phyloP scores from a whole-genome alignment of 2,113 vertebrate species.

The Salvelinus alpinus region DNA sequence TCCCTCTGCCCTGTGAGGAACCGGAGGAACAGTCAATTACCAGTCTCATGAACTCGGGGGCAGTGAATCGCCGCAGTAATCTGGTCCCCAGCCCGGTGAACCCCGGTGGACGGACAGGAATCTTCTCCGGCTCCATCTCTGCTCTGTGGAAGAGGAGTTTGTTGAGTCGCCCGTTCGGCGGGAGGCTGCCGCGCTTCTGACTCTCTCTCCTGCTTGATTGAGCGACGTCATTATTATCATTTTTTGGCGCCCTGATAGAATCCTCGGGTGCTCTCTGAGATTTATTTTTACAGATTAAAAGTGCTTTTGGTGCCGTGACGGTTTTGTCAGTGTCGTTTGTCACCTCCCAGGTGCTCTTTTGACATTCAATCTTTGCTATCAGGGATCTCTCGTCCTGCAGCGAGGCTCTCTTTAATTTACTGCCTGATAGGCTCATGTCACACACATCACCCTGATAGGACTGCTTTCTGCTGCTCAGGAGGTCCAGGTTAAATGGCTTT shows the following conservation, averaged over 20 bases:
- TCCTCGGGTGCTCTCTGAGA: slow-evolving; percentile 41
- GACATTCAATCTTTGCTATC: slow-evolving; percentile 66
- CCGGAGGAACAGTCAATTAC: slow-evolving; percentile 66
- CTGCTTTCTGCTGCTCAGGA: slow-evolving; percentile 70
- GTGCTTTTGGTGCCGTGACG: slow-evolving; percentile 41
- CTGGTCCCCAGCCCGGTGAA: slow-evolving; percentile 69
- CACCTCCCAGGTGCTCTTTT: slow-evolving; percentile 48
- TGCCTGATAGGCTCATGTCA: slow-evolving; percentile 64
- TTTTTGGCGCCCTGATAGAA: slow-evolving; percentile 33
- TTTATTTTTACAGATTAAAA: slow-evolving; percentile 49
- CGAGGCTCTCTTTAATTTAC: slow-evolving; percentile 75
- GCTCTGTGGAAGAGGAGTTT: slow-evolving; percentile 66
- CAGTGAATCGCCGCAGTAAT: slow-evolving; percentile 75
- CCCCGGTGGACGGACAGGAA: slow-evolving; percentile 45
- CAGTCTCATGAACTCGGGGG: slow-evolving; percentile 78
- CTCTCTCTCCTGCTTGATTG: slow-evolving; percentile 48
- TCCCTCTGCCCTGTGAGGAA: slow-evolving; percentile 56
- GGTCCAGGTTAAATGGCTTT: slow-evolving; percentile 73
- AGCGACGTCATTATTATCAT: slow-evolving; percentile 37
- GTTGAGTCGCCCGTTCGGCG: slow-evolving; percentile 40
- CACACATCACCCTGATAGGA: slow-evolving; percentile 74
- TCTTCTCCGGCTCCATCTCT: slow-evolving; percentile 60
- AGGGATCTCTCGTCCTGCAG: slow-evolving; percentile 76
- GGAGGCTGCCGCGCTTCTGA: slow-evolving; percentile 63
- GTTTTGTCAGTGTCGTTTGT: slow-evolving; percentile 56